These are phyloP conservation scores for Xylocopa sonorina DNA, from an alignment of 1,140 invertebrate species.

Conservation along the genomic window DNA sequence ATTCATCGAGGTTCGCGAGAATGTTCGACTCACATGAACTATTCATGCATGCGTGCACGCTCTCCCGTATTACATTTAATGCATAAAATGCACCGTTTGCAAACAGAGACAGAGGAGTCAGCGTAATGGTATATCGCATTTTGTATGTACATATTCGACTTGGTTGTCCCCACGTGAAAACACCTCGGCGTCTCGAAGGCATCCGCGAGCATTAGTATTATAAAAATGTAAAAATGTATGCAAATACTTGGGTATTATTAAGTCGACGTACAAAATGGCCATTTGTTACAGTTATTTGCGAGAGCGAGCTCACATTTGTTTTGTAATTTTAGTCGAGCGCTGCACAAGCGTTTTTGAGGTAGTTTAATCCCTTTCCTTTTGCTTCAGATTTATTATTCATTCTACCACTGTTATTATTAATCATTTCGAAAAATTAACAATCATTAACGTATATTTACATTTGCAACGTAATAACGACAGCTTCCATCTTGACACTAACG, in stretches of 20 bases:
- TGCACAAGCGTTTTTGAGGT: neutral
- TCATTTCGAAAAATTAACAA: neutral
- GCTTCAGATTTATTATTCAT: too few species aligned
- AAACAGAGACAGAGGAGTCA: slow-evolving; percentile 18
- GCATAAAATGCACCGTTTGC: slow-evolving; percentile 43
- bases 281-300: neutral
- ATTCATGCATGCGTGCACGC: slow-evolving; percentile 60
- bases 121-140: slow-evolving; percentile 4
- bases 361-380: too few species aligned
- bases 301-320: neutral
- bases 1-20: slow-evolving; percentile 43
- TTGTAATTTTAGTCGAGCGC: too few species aligned
- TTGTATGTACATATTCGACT: slow-evolving; percentile 32
- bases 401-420: too few species aligned
- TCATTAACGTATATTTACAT: neutral
- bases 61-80: slow-evolving; percentile 54
- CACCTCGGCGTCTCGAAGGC: neutral
- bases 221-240: neutral
- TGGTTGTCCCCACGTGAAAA: neutral
- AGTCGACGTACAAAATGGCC: too few species aligned
- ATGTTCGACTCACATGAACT: slow-evolving; percentile 47
- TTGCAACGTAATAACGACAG: neutral
- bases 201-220: neutral
- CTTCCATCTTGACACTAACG: neutral
- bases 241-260: neutral